Conservation (phyloP, 2,113 vertebrate genomes). For the Engraulis encrasicolus region DNA sequence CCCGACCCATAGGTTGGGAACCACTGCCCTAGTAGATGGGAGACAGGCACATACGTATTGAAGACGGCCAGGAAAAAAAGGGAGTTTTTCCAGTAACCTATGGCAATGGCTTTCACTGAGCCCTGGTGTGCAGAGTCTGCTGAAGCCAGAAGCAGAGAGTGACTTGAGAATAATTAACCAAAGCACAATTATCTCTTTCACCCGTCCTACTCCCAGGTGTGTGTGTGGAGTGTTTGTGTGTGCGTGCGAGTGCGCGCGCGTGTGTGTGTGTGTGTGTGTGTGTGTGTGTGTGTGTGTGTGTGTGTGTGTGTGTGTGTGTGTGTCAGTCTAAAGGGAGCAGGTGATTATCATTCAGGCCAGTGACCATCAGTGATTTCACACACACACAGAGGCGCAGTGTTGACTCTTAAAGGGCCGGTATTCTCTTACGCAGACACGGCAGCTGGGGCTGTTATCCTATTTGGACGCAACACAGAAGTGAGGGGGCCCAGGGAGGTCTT, state of each 20-base stretch:
- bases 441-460: not conserved
- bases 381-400: constrained; percentile 3
- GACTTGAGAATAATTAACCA: constrained; percentile 20
- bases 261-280: constrained; percentile 10
- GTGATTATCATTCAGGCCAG: constrained; percentile 41
- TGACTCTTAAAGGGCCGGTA: constrained; percentile 18
- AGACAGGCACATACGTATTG: not conserved
- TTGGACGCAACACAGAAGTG: not conserved
- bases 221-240: constrained; percentile 25
- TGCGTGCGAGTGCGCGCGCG: not conserved
- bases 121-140: not conserved
- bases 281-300: constrained; percentile 10
- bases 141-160: not conserved
- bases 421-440: constrained; percentile 22
- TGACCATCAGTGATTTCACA: constrained; percentile 37
- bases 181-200: constrained; percentile 16
- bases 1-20: too few species aligned
- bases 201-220: constrained; percentile 3
- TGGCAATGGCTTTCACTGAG: too few species aligned
- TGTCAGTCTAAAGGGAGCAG: constrained; percentile 15
- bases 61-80: not conserved
- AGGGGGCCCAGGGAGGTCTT: not conserved
- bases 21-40: not conserved
- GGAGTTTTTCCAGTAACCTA: not conserved
- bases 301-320: constrained; percentile 18